phyloP scores from a whole-genome alignment of 1,140 invertebrate species.

The Sminthurides bifidus region DNA sequence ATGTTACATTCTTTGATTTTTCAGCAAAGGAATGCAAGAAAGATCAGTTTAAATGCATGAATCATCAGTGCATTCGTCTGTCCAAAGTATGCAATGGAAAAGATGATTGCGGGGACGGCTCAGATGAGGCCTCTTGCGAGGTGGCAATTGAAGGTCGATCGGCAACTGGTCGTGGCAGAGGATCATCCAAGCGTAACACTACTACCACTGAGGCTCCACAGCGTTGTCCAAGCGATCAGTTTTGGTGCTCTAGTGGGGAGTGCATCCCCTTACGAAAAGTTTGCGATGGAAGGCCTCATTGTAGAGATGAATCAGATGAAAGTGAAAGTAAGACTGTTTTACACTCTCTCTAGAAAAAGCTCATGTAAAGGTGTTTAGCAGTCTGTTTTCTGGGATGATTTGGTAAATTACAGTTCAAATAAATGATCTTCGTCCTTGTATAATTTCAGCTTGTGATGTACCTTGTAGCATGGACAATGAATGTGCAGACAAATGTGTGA shows the following conservation, averaged over 20 bases:
- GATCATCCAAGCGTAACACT: background rate
- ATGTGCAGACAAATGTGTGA: slow-evolving; percentile 4
- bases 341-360: background rate
- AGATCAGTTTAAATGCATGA: slow-evolving; percentile 6
- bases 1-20: background rate
- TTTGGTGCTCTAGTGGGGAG: slow-evolving; percentile 16
- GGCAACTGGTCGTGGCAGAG: background rate
- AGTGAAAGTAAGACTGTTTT: slow-evolving; percentile 21
- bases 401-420: background rate
- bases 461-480: slow-evolving; percentile 6
- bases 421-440: background rate
- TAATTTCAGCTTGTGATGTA: background rate
- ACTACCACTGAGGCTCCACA: background rate
- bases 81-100: slow-evolving; percentile 25
- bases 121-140: slow-evolving; percentile 32
- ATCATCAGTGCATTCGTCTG: slow-evolving; percentile 12
- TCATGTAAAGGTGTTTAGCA: too few species aligned
- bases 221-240: slow-evolving; percentile 3
- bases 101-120: slow-evolving; percentile 35
- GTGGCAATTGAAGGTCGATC: background rate
- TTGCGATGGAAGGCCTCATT: slow-evolving; percentile 49
- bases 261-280: slow-evolving; percentile 50
- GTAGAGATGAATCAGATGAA: slow-evolving; percentile 57
- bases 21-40: slow-evolving; percentile 47
- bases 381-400: background rate